Percentiles rank a stretch among this genome's conserved stretches.
These are phyloP conservation scores for Hippopotamus amphibius DNA, from an alignment of 2,113 vertebrate species.

Conservation along the genomic window DNA sequence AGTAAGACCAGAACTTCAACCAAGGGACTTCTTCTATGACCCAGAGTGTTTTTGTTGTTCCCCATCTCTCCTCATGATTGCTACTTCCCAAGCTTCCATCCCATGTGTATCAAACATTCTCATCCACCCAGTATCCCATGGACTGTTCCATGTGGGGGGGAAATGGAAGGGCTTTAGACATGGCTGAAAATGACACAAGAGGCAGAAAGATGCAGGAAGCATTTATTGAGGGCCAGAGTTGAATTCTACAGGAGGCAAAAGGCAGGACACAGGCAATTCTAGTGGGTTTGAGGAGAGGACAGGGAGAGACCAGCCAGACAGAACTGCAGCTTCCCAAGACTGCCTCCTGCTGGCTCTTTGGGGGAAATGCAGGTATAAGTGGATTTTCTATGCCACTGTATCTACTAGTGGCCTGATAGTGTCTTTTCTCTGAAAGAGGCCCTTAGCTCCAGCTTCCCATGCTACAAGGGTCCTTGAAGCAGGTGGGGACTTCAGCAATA, in stretches of 20 bases:
- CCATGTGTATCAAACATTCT: neutral
- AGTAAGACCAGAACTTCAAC: neutral
- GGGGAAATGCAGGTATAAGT: conserved; percentile 55
- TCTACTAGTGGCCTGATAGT: neutral
- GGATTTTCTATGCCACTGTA: neutral
- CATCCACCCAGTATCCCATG: neutral
- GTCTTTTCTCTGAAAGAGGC: neutral
- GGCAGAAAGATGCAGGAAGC: conserved; percentile 47
- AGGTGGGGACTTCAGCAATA: neutral
- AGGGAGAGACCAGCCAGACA: neutral
- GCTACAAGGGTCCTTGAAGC: neutral
- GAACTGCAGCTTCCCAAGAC: neutral
- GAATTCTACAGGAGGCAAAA: conserved; percentile 70
- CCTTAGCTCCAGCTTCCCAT: neutral
- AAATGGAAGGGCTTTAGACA: neutral
- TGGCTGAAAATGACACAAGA: conserved; percentile 54
- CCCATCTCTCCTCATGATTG: neutral
- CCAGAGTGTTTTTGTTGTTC: neutral
- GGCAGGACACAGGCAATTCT: conserved; percentile 42
- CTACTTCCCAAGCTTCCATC: neutral
- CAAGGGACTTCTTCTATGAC: neutral
- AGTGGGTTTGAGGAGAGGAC: neutral
- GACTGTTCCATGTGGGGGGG: neutral
- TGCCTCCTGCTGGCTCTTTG: conserved; percentile 55
- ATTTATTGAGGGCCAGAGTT: conserved; percentile 75